These are phyloP conservation scores for Luehdorfia chinensis DNA, from an alignment of 1,140 invertebrate species.

Conservation along the genomic window DNA sequence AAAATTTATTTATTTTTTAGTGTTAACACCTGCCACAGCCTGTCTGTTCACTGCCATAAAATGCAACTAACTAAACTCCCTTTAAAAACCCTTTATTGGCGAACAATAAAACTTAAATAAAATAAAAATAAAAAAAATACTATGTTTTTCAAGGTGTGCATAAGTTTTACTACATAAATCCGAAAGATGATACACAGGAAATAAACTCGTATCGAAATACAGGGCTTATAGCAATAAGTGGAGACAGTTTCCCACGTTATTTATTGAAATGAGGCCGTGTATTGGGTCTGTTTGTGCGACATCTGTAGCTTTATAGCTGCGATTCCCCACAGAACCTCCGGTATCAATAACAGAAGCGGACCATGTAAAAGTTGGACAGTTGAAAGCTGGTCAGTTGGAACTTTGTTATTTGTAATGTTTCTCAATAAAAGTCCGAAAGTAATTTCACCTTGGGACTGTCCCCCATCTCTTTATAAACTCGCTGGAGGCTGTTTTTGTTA, in stretches of 20 bases:
- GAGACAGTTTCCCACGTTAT: slow-evolving; percentile 52
- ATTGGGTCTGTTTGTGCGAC: slow-evolving; percentile 40
- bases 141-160: no score
- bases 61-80: no score
- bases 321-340: slow-evolving; percentile 26
- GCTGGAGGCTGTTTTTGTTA: slow-evolving; percentile 44
- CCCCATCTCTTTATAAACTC: slow-evolving; percentile 27
- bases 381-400: slow-evolving; percentile 56
- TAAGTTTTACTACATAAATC: no score
- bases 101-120: no score
- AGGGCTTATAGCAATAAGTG: no score
- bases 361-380: slow-evolving; percentile 47
- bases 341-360: slow-evolving; percentile 59
- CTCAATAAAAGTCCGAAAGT: slow-evolving; percentile 67
- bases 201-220: no score
- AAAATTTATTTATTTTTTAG: no score
- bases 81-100: no score
- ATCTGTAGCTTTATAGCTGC: slow-evolving; percentile 48
- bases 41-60: no score
- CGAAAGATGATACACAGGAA: no score
- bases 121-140: no score
- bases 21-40: no score
- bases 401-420: slow-evolving; percentile 60
- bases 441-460: slow-evolving; percentile 58
- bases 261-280: slow-evolving; percentile 47